These are phyloP conservation scores for Aphelenchoides besseyi DNA, from an alignment of 1,140 invertebrate species.

Conservation along the genomic window DNA sequence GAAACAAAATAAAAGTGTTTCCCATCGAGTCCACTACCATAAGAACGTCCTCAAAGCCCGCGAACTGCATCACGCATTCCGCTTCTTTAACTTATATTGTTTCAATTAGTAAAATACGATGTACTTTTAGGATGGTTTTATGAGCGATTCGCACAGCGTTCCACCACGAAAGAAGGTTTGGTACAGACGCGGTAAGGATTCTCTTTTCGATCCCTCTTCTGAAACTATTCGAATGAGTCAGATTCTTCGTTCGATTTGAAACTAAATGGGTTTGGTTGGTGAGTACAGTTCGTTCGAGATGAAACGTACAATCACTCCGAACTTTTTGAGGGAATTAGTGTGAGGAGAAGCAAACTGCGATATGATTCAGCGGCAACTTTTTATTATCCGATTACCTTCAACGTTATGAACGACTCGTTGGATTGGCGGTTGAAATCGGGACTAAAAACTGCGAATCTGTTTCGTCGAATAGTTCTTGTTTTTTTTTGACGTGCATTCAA, in stretches of 20 bases:
- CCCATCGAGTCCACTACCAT: not conserved
- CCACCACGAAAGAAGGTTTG: conserved; percentile 54
- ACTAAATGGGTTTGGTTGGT: not conserved
- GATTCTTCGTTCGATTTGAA: not conserved
- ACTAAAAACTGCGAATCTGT: too few species aligned
- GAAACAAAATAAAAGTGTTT: not conserved
- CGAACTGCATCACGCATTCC: too few species aligned
- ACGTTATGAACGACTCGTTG: not conserved
- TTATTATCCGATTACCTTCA: conserved; percentile 27
- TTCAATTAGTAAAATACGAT: too few species aligned
- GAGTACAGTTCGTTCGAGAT: not conserved
- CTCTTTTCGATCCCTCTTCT: too few species aligned
- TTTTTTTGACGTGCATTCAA: too few species aligned
- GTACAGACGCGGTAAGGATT: conserved; percentile 46
- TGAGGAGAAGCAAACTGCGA: conserved; percentile 3
- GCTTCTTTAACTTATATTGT: too few species aligned
- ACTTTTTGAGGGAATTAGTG: not conserved
- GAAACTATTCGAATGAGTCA: conserved; percentile 17
- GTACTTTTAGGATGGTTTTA: conserved; percentile 44
- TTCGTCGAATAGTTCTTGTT: too few species aligned
- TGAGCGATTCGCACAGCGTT: conserved; percentile 51
- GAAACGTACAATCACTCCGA: not conserved
- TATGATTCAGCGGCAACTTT: not conserved
- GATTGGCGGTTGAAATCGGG: too few species aligned
- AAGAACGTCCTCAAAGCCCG: not conserved